phyloP scores from a whole-genome alignment of 35 echinoderm and acorn worm species.

The Lytechinus pictus region DNA sequence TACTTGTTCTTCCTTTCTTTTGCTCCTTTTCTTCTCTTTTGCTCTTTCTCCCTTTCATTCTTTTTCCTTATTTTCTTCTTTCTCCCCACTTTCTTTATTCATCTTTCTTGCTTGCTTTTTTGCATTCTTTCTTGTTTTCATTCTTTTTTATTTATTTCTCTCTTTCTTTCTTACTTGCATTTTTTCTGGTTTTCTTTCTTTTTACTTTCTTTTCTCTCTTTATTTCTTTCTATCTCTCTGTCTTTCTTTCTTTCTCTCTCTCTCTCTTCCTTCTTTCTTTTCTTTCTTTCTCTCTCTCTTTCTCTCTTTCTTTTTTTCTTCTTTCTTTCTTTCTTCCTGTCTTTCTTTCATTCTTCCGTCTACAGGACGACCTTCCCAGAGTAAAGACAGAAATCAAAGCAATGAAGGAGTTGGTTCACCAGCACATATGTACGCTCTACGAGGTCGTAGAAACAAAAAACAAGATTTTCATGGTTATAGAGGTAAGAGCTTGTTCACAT shows the following conservation, averaged over 20 bases:
- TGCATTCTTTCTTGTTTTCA: no score
- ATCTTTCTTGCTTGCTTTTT: no score
- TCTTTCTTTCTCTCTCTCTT: neutral
- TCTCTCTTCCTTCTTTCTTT: neutral
- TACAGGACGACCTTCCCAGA: conserved; percentile 90
- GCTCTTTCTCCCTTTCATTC: no score
- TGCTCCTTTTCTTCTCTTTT: no score
- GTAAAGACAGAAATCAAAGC: conserved; percentile 97
- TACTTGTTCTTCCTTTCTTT: no score
- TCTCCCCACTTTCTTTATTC: no score
- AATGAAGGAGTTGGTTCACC: conserved; percentile 97
- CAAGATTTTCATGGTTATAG: conserved; percentile 99
- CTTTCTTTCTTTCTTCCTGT: neutral
- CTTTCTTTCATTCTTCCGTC: neutral
- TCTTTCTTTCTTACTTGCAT: neutral
- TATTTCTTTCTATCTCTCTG: no score
- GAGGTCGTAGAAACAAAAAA: conserved; percentile 95
- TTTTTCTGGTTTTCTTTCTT: neutral
- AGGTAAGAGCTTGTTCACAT: conserved; percentile 65
- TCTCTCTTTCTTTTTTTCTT: neutral
- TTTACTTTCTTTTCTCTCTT: neutral
- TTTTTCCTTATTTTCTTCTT: no score
- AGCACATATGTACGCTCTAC: conserved; percentile 96
- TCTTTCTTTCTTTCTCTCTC: no score
- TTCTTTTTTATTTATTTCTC: neutral